Conservation (phyloP, 2,888 invertebrate genomes). For the Diplolepis rosae region DNA sequence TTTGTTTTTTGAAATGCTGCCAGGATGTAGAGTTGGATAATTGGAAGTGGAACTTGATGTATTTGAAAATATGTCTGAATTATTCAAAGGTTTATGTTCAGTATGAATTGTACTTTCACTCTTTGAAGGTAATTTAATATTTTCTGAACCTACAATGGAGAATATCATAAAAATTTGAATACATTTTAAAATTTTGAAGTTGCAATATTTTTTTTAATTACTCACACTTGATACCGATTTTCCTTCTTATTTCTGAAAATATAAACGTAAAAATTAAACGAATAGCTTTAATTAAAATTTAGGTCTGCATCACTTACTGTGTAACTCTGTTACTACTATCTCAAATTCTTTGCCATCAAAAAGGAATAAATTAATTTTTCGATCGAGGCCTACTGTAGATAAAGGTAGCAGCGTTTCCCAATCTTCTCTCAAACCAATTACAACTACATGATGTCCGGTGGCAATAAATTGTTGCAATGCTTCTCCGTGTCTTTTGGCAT, state of each 20-base stretch:
- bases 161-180: too few relatives aligned
- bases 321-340: constrained; percentile 43
- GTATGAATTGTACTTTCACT: neutral
- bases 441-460: constrained; percentile 49
- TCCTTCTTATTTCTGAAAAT: constrained; percentile 16
- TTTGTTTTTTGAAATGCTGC: too few relatives aligned
- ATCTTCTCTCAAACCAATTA: constrained; percentile 51
- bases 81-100: too few relatives aligned
- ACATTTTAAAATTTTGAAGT: too few relatives aligned
- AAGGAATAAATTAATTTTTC: constrained; percentile 52
- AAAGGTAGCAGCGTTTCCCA: constrained; percentile 47
- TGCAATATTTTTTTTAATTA: too few relatives aligned
- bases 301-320: constrained; percentile 40
- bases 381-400: constrained; percentile 53
- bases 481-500: constrained; percentile 40
- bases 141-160: neutral
- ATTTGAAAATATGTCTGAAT: too few relatives aligned
- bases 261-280: too few relatives aligned
- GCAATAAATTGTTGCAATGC: constrained; percentile 49
- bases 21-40: too few relatives aligned
- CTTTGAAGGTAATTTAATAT: neutral
- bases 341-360: constrained; percentile 46
- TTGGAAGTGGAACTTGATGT: too few relatives aligned
- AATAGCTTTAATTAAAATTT: too few relatives aligned
- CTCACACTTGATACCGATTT: neutral